Evolutionary conservation across 2,113 vertebrate genomes (phyloP).

Genomic region (Nothobranchius furzeri): DNA sequence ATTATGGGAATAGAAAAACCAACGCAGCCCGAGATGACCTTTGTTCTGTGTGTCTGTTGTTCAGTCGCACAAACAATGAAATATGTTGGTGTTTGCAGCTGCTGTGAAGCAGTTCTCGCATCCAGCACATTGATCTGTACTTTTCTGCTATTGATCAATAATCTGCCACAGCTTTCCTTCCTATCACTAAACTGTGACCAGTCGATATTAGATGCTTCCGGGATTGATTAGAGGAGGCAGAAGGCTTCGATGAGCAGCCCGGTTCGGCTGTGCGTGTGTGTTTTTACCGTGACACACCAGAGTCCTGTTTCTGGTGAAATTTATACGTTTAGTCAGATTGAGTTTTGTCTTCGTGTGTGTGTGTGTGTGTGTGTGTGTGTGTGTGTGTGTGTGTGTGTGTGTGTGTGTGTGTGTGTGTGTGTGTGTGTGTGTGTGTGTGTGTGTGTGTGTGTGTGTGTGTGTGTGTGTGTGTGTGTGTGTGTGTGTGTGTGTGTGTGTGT

Average conservation of each 20-base stretch:
- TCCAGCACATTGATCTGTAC: slow-evolving; percentile 19
- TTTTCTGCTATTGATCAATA: slow-evolving; percentile 32
- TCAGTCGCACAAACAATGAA: neutral
- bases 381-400: neutral
- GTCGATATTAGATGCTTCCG: slow-evolving; percentile 19
- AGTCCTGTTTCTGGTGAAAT: neutral
- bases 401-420: neutral
- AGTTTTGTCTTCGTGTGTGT: neutral
- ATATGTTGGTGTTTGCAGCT: neutral
- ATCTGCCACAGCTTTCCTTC: slow-evolving; percentile 13
- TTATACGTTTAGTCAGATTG: neutral
- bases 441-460: neutral
- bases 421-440: neutral
- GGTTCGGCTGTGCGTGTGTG: neutral
- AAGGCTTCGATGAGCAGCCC: neutral
- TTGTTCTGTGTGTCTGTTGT: no score
- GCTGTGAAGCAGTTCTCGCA: neutral
- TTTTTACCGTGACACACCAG: neutral
- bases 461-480: neutral
- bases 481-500: neutral
- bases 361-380: neutral
- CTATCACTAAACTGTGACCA: slow-evolving; percentile 1
- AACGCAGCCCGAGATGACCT: neutral
- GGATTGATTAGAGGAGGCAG: slow-evolving; percentile 16
- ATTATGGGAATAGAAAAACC: neutral